Percentiles rank a stretch among this genome's conserved stretches.
Conservation (phyloP, 35 echinoderm and acorn worm species). For the Acanthaster planci region DNA sequence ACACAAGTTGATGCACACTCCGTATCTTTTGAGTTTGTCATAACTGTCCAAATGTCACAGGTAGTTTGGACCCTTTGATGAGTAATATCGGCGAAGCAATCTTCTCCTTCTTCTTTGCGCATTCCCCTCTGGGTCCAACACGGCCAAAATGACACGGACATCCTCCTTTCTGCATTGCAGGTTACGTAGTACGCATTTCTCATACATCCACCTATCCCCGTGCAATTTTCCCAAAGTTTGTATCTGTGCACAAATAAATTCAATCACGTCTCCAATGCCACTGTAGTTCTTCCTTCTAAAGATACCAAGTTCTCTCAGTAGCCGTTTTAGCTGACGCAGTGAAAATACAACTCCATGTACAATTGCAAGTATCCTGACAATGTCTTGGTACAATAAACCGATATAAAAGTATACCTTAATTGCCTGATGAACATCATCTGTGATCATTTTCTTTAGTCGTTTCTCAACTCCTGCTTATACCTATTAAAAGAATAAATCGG, state of each 20-base stretch:
- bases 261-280: slow-evolving; percentile 42
- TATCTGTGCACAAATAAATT: slow-evolving; percentile 49
- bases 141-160: slow-evolving; percentile 36
- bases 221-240: slow-evolving; percentile 58
- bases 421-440: too few relatives aligned
- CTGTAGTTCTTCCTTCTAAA: slow-evolving; percentile 35
- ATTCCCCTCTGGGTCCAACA: slow-evolving; percentile 63
- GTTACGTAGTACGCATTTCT: slow-evolving; percentile 38
- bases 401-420: too few relatives aligned
- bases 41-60: slow-evolving; percentile 75
- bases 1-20: too few relatives aligned
- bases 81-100: slow-evolving; percentile 40
- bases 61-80: slow-evolving; percentile 56
- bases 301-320: slow-evolving; percentile 6
- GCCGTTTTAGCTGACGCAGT: slow-evolving; percentile 26
- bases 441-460: too few relatives aligned
- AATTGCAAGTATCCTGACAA: too few relatives aligned
- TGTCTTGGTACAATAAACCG: too few relatives aligned
- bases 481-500: too few relatives aligned
- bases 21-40: slow-evolving; percentile 55
- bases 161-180: slow-evolving; percentile 46
- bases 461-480: too few relatives aligned
- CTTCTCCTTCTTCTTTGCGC: slow-evolving; percentile 29
- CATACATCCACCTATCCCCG: slow-evolving; percentile 59
- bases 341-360: too few relatives aligned